Evolutionary conservation across 2,888 invertebrate species (phyloP).

Genomic region (Amiota minor): DNA sequence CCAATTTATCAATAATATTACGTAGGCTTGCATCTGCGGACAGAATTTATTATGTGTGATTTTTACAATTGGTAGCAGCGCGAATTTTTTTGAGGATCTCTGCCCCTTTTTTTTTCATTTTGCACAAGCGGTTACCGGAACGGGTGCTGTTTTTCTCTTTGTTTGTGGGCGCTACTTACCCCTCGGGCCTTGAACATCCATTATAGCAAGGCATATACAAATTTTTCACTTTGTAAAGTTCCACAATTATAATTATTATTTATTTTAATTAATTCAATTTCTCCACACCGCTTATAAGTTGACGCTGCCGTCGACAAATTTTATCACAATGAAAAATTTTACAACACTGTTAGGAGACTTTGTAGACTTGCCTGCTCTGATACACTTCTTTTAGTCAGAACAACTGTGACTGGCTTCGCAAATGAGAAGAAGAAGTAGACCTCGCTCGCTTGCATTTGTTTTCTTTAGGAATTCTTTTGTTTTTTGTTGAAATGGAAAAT

Average conservation of each 20-base stretch:
- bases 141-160: neutral
- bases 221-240: constrained; percentile 2
- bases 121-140: constrained; percentile 30
- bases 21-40: constrained; percentile 88
- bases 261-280: constrained; percentile 41
- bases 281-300: too few species aligned
- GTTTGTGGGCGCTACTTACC: constrained; percentile 35
- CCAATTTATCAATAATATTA: constrained; percentile 98
- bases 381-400: too few species aligned
- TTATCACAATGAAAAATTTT: too few species aligned
- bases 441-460: too few species aligned
- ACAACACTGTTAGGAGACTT: too few species aligned
- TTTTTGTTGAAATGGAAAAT: too few species aligned
- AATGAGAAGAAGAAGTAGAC: too few species aligned
- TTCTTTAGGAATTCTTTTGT: too few species aligned
- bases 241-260: constrained; percentile 42
- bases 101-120: neutral
- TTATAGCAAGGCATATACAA: constrained; percentile 27
- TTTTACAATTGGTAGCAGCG: constrained; percentile 22
- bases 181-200: constrained; percentile 59
- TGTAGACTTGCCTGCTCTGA: too few species aligned
- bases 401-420: too few species aligned
- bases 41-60: constrained; percentile 3
- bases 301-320: too few species aligned
- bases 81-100: neutral